Evolutionary conservation across 2,113 vertebrate genomes (phyloP).

Genomic region (Ranitomeya variabilis): DNA sequence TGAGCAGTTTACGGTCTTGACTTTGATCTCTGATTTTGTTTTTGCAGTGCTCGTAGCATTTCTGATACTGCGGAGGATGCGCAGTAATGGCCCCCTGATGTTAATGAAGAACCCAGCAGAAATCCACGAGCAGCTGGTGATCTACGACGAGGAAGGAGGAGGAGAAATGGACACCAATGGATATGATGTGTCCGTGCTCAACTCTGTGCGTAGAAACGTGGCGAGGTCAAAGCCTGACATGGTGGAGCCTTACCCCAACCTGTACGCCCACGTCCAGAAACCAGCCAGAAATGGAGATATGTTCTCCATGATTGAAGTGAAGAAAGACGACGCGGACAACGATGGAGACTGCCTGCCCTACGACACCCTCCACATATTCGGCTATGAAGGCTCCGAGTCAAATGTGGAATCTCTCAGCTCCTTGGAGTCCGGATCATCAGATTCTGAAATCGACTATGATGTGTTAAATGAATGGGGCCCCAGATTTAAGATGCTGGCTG

Average conservation of each 20-base stretch:
- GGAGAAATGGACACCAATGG: conserved; percentile 98
- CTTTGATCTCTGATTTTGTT: neutral
- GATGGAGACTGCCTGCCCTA: conserved; percentile 88
- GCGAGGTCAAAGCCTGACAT: conserved; percentile 57
- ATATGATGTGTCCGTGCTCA: conserved; percentile 93
- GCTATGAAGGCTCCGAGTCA: conserved; percentile 89
- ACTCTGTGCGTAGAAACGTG: conserved; percentile 78
- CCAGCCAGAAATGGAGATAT: conserved; percentile 80
- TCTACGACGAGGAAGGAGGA: conserved; percentile 94
- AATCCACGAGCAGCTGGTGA: conserved; percentile 95
- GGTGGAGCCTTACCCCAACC: conserved; percentile 54
- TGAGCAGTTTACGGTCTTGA: neutral
- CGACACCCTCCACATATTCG: conserved; percentile 94
- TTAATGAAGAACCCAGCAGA: conserved; percentile 81
- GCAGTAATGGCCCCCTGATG: conserved; percentile 80
- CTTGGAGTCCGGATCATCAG: conserved; percentile 80
- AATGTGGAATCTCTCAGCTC: conserved; percentile 92
- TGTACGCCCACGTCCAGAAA: conserved; percentile 83
- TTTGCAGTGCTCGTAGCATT: conserved; percentile 82
- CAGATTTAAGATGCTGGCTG: conserved; percentile 90
- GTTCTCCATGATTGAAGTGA: conserved; percentile 91
- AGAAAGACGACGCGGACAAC: conserved; percentile 92
- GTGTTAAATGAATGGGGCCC: conserved; percentile 95
- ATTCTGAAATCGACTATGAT: conserved; percentile 89
- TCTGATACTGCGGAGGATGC: conserved; percentile 77